phyloP scores from a whole-genome alignment of 2,113 vertebrate genomes.

The Petrocephalus zakoni region DNA sequence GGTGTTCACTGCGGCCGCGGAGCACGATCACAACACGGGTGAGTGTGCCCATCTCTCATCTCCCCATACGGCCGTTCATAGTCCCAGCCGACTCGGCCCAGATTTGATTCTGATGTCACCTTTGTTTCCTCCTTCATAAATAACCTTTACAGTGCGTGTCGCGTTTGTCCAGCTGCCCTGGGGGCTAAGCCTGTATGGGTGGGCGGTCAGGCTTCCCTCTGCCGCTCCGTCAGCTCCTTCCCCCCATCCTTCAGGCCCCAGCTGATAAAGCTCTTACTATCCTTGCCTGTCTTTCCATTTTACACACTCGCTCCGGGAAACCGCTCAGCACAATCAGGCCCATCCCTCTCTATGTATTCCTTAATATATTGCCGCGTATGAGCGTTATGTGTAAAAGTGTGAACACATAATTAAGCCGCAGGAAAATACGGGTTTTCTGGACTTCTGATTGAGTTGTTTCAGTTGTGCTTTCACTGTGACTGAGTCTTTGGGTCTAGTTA shows the following conservation, averaged over 20 bases:
- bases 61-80: not conserved
- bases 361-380: not conserved
- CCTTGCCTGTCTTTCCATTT: not conserved
- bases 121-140: not conserved
- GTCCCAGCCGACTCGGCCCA: not conserved
- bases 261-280: constrained; percentile 9
- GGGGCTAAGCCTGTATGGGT: constrained; percentile 29
- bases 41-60: not conserved
- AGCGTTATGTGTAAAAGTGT: not conserved
- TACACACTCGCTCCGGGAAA: not conserved
- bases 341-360: not conserved
- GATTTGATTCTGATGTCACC: not conserved
- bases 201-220: constrained; percentile 25
- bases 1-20: not conserved
- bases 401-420: not conserved
- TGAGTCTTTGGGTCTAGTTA: not conserved
- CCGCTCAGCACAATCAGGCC: not conserved
- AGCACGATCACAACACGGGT: not conserved
- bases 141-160: not conserved
- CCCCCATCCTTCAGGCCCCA: not conserved
- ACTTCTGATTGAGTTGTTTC: not conserved
- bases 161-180: constrained; percentile 23
- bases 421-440: not conserved
- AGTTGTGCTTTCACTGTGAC: not conserved
- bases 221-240: constrained; percentile 28